These are phyloP conservation scores for Pasiphila rectangulata DNA, from an alignment of 2,888 invertebrate species.

Conservation along the genomic window DNA sequence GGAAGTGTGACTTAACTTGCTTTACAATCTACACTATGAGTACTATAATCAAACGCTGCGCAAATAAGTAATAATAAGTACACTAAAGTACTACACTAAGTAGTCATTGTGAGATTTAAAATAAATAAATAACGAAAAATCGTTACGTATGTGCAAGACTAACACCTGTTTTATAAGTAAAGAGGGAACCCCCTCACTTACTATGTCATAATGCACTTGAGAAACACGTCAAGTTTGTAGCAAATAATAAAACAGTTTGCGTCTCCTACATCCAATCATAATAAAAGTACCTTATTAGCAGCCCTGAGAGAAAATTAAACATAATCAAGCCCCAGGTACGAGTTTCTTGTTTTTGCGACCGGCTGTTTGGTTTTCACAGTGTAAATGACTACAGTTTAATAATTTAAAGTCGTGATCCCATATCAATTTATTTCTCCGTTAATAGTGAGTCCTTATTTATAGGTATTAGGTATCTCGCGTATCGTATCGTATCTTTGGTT, in stretches of 20 bases:
- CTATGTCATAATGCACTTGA: no score
- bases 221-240: no score
- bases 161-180: no score
- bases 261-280: not conserved
- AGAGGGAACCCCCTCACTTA: no score
- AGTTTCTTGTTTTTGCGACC: conserved; percentile 27
- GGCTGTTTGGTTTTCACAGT: conserved; percentile 49
- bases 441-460: conserved; percentile 75
- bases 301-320: conserved; percentile 3
- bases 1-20: no score
- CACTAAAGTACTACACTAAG: no score
- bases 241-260: not conserved
- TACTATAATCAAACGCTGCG: no score
- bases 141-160: no score
- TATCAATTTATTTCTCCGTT: conserved; percentile 72
- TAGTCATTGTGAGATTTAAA: no score
- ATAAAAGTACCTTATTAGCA: not conserved
- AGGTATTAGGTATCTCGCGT: conserved; percentile 69
- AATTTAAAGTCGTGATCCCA: conserved; percentile 73
- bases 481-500: conserved; percentile 64
- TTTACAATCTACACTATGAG: no score
- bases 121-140: no score
- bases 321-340: conserved; percentile 5
- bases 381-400: conserved; percentile 58
- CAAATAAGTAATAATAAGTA: no score